Conservation (phyloP, 2,113 vertebrate genomes). For the Carlito syrichta region DNA sequence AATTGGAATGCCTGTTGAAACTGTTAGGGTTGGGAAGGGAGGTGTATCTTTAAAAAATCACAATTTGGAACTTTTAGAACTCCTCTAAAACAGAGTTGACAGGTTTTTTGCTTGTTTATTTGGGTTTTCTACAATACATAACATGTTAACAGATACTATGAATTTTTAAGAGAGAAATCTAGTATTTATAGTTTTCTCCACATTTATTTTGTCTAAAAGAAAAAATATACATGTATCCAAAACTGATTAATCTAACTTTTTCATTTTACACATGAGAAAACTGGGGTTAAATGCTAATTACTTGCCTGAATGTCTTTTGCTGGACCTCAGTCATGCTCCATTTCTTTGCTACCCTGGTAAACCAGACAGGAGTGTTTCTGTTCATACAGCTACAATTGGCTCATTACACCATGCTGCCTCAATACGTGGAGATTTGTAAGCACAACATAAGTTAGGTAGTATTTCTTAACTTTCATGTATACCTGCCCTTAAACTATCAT, state of each 20-base stretch:
- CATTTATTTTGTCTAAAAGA: background rate
- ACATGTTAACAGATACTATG: background rate
- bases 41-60: no score
- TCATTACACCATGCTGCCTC: background rate
- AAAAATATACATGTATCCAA: background rate
- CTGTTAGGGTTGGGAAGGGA: background rate
- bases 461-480: background rate
- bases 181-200: background rate
- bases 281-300: background rate
- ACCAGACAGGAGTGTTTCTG: background rate
- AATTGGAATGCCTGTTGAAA: background rate
- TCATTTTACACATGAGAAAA: background rate
- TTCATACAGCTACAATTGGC: fast-evolving
- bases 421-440: background rate
- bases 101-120: background rate
- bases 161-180: background rate
- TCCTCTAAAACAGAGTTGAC: background rate
- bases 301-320: background rate
- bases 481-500: background rate
- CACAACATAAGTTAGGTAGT: background rate
- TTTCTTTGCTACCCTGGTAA: background rate
- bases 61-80: background rate
- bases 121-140: background rate
- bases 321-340: fast-evolving
- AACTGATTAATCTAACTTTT: background rate